phyloP scores from a whole-genome alignment of 2,888 invertebrate species.

The Limnephilus marmoratus region DNA sequence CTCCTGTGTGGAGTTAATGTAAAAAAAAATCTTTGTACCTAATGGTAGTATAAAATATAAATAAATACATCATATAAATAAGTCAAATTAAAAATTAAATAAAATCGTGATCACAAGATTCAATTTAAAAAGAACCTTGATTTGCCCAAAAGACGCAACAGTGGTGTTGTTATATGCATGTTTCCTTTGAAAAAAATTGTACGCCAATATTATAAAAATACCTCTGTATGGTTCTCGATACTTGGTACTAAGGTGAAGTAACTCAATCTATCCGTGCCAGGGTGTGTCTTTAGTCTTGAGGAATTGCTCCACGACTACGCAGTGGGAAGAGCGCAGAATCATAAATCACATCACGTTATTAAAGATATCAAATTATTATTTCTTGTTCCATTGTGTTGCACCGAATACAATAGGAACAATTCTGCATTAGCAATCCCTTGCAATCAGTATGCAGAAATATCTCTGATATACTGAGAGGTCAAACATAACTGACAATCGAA shows the following conservation, averaged over 20 bases:
- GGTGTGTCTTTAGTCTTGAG: slow-evolving; percentile 27
- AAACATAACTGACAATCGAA: slow-evolving; percentile 46
- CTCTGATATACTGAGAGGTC: slow-evolving; percentile 46
- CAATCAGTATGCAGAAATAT: slow-evolving; percentile 43
- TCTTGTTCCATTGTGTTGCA: slow-evolving; percentile 40
- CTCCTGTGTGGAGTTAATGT: too few species aligned
- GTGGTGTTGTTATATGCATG: too few species aligned
- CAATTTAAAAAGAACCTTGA: too few species aligned
- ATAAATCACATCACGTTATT: slow-evolving; percentile 51
- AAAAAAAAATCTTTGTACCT: too few species aligned
- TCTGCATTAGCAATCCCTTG: slow-evolving; percentile 39
- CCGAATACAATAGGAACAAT: slow-evolving; percentile 42
- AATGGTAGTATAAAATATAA: too few species aligned
- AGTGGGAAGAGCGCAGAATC: slow-evolving; percentile 31
- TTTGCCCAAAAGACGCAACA: too few species aligned
- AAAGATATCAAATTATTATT: slow-evolving; percentile 49
- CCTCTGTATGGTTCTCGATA: neutral
- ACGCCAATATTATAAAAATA: neutral
- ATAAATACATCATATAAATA: too few species aligned
- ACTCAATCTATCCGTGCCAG: neutral
- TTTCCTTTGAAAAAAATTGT: neutral
- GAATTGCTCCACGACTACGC: slow-evolving; percentile 17
- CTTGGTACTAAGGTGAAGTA: neutral
- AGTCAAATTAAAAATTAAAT: too few species aligned
- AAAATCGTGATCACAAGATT: too few species aligned